Conservation (phyloP, 1,140 invertebrate species). For the Bemisia tabaci region DNA sequence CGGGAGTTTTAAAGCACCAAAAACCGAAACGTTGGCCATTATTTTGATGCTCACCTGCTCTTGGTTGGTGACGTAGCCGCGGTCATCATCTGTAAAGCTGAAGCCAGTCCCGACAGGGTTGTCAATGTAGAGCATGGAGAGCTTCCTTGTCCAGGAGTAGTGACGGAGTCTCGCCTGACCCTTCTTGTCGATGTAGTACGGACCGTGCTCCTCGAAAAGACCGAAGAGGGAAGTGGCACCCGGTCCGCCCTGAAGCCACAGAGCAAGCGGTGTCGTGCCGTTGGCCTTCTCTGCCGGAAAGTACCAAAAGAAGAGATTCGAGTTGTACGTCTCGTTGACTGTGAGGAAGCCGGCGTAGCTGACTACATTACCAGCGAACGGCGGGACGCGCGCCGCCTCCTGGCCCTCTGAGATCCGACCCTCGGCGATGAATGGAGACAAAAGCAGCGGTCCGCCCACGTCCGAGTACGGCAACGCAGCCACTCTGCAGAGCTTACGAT, state of each 20-base stretch:
- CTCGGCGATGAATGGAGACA: slow-evolving; percentile 16
- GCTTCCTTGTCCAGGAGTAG: slow-evolving; percentile 58
- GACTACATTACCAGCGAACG: slow-evolving; percentile 1
- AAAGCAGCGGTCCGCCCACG: slow-evolving; percentile 9
- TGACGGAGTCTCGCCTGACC: slow-evolving; percentile 3
- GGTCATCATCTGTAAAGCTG: slow-evolving; percentile 33
- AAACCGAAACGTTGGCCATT: too few species aligned
- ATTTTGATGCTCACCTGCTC: slow-evolving; percentile 36
- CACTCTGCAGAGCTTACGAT: too few species aligned
- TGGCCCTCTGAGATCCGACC: slow-evolving; percentile 13
- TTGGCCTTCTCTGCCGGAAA: slow-evolving; percentile 39
- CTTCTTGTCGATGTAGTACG: slow-evolving; percentile 10
- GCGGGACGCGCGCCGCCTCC: slow-evolving; percentile 7
- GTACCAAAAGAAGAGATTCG: slow-evolving; percentile 64
- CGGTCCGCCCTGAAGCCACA: slow-evolving; percentile 69
- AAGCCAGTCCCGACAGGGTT: slow-evolving; percentile 74
- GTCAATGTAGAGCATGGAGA: slow-evolving; percentile 71
- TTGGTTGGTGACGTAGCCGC: slow-evolving; percentile 50
- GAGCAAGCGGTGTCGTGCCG: slow-evolving; percentile 35
- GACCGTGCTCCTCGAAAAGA: slow-evolving; percentile 49
- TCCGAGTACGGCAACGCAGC: background rate
- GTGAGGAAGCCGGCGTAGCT: slow-evolving; percentile 52
- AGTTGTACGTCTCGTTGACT: slow-evolving; percentile 44
- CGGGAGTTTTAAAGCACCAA: too few species aligned
- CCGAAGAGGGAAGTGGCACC: slow-evolving; percentile 53